phyloP scores from a whole-genome alignment of 2,113 vertebrate species.

The Cheirogaleus medius region DNA sequence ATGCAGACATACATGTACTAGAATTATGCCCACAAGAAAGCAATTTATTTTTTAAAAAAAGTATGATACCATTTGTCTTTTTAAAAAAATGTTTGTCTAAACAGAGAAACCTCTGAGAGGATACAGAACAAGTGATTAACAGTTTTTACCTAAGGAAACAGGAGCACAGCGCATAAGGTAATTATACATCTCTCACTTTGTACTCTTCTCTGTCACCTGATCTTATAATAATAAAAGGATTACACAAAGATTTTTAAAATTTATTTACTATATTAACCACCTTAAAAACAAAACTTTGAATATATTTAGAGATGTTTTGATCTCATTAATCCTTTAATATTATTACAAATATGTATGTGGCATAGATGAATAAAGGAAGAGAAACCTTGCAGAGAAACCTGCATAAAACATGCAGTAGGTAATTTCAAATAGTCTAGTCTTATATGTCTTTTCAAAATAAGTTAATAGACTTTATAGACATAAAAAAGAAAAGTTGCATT shows the following conservation, averaged over 20 bases:
- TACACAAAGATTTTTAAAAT: not conserved
- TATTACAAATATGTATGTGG: not conserved
- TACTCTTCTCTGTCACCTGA: not conserved
- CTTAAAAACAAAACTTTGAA: not conserved
- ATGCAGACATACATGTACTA: not conserved
- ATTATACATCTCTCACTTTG: not conserved
- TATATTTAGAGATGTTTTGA: not conserved
- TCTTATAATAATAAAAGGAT: not conserved
- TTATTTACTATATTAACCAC: not conserved
- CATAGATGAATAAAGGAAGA: not conserved
- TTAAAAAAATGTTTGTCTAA: not conserved
- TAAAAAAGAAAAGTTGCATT: not conserved
- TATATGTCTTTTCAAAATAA: not conserved
- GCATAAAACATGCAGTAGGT: not conserved
- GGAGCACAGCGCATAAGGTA: not conserved
- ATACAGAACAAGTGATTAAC: not conserved
- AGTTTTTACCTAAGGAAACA: not conserved
- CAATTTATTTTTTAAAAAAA: not conserved
- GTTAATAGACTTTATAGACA: not conserved
- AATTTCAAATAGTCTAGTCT: not conserved
- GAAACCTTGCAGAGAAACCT: too few relatives aligned
- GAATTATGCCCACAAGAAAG: not conserved
- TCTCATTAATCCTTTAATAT: not conserved
- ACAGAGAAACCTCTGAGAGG: not conserved
- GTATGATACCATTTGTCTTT: not conserved